Percentiles rank a stretch among this genome's conserved stretches.
Evolutionary conservation across 2,113 vertebrate genomes (phyloP).

Genomic region (Taurulus bubalis): DNA sequence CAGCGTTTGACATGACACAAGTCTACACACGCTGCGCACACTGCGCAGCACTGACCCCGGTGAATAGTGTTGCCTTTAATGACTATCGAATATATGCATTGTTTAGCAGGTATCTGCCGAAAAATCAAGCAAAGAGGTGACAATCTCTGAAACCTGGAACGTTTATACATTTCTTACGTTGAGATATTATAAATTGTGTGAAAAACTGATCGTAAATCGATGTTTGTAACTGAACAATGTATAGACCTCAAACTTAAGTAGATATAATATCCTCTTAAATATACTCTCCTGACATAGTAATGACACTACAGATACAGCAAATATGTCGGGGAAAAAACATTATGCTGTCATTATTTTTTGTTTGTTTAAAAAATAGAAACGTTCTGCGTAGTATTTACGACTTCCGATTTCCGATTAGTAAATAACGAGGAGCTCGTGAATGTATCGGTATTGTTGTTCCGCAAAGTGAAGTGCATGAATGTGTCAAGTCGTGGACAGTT

Average conservation of each 20-base stretch:
- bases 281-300: not conserved
- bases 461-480: not conserved
- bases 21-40: not conserved
- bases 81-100: not conserved
- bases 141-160: accelerated
- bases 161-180: not conserved
- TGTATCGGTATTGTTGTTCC: conserved; percentile 33
- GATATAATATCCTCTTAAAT: not conserved
- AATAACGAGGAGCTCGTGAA: conserved; percentile 26
- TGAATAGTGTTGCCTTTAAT: conserved; percentile 12
- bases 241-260: not conserved
- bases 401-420: not conserved
- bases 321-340: too few species aligned
- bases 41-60: conserved; percentile 42
- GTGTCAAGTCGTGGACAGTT: conserved; percentile 4
- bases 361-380: not conserved
- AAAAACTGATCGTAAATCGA: not conserved
- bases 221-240: not conserved
- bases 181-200: not conserved
- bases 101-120: accelerated
- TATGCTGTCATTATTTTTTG: not conserved
- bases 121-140: not conserved
- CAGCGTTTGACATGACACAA: not conserved
- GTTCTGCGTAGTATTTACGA: not conserved
- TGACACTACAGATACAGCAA: not conserved